A percentile compares a stretch with the other conserved stretches of the same genome.
Conservation (phyloP, 2,797 vertebrate species). For the Phaenicophaeus curvirostris region DNA sequence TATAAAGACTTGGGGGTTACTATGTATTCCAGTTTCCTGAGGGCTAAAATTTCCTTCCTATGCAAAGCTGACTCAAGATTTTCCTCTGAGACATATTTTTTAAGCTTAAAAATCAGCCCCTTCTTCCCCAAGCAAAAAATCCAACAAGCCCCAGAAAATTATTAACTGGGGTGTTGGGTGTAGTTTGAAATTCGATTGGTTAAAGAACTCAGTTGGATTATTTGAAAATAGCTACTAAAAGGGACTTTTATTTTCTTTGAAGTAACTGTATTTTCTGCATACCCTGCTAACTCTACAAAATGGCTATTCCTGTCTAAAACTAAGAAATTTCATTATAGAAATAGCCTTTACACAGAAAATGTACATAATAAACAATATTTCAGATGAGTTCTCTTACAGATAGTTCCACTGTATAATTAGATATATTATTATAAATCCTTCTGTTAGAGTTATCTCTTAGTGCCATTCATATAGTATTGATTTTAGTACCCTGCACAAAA, state of each 20-base stretch:
- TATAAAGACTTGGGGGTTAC: background rate
- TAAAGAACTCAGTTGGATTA: background rate
- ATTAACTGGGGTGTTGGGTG: fast-evolving
- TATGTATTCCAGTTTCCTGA: background rate
- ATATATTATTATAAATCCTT: background rate
- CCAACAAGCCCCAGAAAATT: background rate
- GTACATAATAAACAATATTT: background rate
- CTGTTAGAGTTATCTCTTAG: background rate
- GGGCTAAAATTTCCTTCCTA: background rate
- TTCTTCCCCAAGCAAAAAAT: fast-evolving
- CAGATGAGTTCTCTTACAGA: background rate
- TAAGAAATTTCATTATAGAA: background rate
- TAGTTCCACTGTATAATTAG: background rate
- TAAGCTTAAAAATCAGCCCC: background rate
- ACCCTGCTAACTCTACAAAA: background rate
- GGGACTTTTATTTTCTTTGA: background rate
- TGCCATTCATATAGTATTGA: background rate
- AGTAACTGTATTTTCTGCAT: background rate
- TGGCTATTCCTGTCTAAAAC: background rate
- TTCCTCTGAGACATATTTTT: background rate
- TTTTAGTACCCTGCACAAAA: background rate
- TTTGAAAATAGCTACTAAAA: background rate
- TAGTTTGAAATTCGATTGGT: background rate
- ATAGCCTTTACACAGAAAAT: background rate
- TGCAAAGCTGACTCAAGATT: background rate